Percentiles rank a stretch among this genome's conserved stretches.
Evolutionary conservation across 2,113 vertebrate species (phyloP).

Genomic region (Aspidoscelis tigris): DNA sequence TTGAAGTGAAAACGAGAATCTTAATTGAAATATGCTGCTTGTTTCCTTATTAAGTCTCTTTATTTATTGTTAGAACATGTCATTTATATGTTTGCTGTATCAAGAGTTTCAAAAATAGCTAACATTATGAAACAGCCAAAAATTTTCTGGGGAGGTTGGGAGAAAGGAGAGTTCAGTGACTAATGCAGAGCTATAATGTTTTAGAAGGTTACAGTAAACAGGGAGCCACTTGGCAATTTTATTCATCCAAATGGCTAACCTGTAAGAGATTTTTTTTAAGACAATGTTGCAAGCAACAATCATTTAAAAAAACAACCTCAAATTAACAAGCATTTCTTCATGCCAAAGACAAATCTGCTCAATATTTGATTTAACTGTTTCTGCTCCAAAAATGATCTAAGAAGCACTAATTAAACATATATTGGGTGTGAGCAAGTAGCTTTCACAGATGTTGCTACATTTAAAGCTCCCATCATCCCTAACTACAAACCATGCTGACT

Average conservation of each 20-base stretch:
- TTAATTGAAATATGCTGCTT: neutral
- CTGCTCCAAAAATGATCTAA: constrained; percentile 41
- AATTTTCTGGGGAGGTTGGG: neutral
- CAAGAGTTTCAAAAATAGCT: constrained; percentile 2
- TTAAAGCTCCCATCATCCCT: too few species aligned
- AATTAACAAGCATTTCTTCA: constrained; percentile 65
- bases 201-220: neutral
- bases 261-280: constrained; percentile 48
- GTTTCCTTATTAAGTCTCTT: neutral
- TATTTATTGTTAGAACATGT: neutral
- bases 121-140: neutral
- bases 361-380: constrained; percentile 44
- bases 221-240: neutral
- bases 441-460: too few species aligned
- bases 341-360: constrained; percentile 68
- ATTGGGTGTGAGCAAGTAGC: too few species aligned
- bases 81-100: neutral
- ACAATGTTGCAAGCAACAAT: constrained; percentile 14
- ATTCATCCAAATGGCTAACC: constrained; percentile 43
- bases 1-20: neutral
- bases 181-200: neutral
- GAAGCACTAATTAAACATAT: constrained; percentile 11
- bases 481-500: too few species aligned
- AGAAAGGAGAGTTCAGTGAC: neutral
- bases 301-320: constrained; percentile 65